Evolutionary conservation across 1,140 invertebrate species (phyloP).

Genomic region (Dolichoris vasculosae): DNA sequence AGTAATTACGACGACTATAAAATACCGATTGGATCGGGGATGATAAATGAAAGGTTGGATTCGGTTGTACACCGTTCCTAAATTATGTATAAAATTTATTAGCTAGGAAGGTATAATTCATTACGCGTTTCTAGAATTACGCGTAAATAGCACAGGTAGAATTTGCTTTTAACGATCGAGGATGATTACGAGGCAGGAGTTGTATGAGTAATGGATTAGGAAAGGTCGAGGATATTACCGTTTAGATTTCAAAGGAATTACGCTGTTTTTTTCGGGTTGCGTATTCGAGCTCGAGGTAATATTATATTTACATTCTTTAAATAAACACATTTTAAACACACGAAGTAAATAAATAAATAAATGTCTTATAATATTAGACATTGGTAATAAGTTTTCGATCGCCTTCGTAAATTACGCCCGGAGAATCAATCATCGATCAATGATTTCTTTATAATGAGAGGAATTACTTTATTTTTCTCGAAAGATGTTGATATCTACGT

Average conservation of each 20-base stretch:
- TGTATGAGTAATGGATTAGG: not conserved
- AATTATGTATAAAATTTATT: not conserved
- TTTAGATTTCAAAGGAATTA: no score
- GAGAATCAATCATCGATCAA: not conserved
- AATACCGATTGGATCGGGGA: no score
- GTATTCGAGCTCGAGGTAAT: no score
- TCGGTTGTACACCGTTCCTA: not conserved
- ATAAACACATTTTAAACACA: no score
- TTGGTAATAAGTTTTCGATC: no score
- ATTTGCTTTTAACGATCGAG: not conserved
- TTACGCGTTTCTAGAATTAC: not conserved
- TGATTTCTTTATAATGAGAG: not conserved
- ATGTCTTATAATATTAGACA: no score
- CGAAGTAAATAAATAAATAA: no score
- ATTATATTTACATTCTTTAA: no score
- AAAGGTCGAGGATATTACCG: no score
- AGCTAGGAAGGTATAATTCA: not conserved
- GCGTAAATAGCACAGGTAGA: not conserved
- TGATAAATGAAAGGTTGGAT: not conserved
- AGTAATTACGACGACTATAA: no score
- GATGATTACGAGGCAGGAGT: not conserved
- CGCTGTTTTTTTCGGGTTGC: no score
- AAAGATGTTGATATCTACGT: not conserved
- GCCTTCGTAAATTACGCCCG: no score
- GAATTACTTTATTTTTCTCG: not conserved